Percentiles rank a stretch among this genome's conserved stretches.
phyloP scores from a whole-genome alignment of 1,140 invertebrate genomes.

The Laodelphax striatellus region DNA sequence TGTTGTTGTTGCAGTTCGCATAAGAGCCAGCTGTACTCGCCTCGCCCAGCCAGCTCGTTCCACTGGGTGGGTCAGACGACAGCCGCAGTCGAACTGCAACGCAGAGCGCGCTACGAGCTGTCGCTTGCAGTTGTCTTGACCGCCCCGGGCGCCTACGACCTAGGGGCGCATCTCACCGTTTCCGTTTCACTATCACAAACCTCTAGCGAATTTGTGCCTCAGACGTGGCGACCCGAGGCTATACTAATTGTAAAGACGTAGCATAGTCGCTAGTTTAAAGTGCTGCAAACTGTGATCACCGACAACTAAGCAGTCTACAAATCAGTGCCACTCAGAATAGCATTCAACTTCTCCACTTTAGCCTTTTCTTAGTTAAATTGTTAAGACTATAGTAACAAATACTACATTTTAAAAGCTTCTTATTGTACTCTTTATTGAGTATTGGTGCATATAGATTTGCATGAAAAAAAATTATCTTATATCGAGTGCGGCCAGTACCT shows the following conservation, averaged over 20 bases:
- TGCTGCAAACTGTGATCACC: too few relatives aligned
- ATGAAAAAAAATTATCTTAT: too few relatives aligned
- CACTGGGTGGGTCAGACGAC: not conserved
- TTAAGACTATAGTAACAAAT: too few relatives aligned
- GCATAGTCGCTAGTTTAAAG: too few relatives aligned
- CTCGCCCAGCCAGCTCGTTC: not conserved
- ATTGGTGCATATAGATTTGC: too few relatives aligned
- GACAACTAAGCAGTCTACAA: too few relatives aligned
- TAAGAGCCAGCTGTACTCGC: not conserved
- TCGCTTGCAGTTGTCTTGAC: not conserved
- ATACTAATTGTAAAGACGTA: not conserved
- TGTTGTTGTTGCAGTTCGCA: not conserved
- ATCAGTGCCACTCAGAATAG: too few relatives aligned
- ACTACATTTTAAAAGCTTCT: too few relatives aligned
- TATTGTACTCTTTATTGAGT: too few relatives aligned
- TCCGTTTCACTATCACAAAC: not conserved
- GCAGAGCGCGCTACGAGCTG: not conserved
- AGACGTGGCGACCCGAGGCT: not conserved
- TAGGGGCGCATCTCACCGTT: not conserved
- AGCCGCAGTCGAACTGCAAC: not conserved
- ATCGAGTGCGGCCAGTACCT: too few relatives aligned
- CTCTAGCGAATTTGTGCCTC: not conserved
- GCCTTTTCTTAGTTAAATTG: too few relatives aligned
- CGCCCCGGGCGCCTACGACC: not conserved
- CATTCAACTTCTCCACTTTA: too few relatives aligned